phyloP scores from a whole-genome alignment of 1,140 invertebrate genomes.

The Drosophila orosa region DNA sequence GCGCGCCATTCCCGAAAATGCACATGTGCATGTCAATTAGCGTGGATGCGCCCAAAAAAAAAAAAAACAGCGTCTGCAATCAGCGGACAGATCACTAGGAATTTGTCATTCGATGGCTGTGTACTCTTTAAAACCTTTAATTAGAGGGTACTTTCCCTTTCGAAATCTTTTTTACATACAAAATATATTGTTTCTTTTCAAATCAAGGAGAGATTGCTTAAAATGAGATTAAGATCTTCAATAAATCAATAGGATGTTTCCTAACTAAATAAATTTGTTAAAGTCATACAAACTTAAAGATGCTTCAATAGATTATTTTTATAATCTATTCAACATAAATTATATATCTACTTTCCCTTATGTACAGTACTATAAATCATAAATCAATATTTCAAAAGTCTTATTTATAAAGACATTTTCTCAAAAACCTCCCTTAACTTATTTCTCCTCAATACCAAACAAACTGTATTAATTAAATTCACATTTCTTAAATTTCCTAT shows the following conservation, averaged over 20 bases:
- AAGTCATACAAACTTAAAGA: background rate
- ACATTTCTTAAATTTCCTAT: background rate
- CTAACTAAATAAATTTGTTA: background rate
- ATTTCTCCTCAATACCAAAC: background rate
- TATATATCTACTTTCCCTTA: too few species aligned
- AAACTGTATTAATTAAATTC: background rate
- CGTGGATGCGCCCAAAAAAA: conserved; percentile 37
- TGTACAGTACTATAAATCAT: too few species aligned
- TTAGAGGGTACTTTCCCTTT: background rate
- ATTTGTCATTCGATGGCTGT: background rate
- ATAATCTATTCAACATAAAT: background rate
- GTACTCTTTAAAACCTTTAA: background rate
- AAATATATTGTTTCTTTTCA: background rate
- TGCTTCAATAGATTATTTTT: background rate
- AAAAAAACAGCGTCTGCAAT: conserved; percentile 32
- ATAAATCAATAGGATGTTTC: background rate
- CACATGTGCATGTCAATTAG: conserved; percentile 81
- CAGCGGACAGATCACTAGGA: background rate
- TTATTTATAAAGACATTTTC: background rate
- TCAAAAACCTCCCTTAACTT: too few species aligned
- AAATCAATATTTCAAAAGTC: background rate
- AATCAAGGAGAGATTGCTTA: background rate
- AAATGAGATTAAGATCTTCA: background rate
- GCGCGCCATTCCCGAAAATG: conserved; percentile 26
- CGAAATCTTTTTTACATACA: too few species aligned